phyloP scores from a whole-genome alignment of 2,888 invertebrate genomes.

The Panzeria rudis region DNA sequence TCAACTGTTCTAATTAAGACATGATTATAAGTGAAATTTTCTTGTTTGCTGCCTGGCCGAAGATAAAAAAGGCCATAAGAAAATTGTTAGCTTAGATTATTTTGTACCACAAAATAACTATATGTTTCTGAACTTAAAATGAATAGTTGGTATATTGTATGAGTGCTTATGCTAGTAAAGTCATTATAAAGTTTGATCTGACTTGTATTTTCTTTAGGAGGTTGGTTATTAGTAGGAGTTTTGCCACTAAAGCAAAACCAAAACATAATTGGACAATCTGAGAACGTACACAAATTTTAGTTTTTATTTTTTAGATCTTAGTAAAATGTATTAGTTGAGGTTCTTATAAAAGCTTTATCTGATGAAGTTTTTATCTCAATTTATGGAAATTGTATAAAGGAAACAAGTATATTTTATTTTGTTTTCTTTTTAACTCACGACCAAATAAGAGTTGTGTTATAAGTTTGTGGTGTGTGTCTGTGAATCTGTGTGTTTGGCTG shows the following conservation, averaged over 20 bases:
- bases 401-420: no score
- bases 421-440: no score
- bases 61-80: slow-evolving; percentile 25
- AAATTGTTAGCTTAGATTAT: slow-evolving; percentile 30
- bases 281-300: not conserved
- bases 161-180: not conserved
- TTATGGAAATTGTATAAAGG: no score
- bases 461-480: no score
- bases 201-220: not conserved
- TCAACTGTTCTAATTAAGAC: slow-evolving; percentile 63
- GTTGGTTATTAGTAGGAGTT: not conserved
- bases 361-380: no score
- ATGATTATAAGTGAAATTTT: slow-evolving; percentile 58
- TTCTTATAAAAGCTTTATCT: not conserved
- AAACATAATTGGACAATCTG: slow-evolving; percentile 31
- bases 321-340: slow-evolving; percentile 10
- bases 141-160: not conserved
- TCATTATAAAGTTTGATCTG: slow-evolving; percentile 6
- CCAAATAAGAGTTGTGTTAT: no score
- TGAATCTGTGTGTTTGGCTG: no score
- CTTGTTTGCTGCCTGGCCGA: slow-evolving; percentile 33
- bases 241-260: not conserved
- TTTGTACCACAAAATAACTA: slow-evolving; percentile 28
- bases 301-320: slow-evolving; percentile 11
- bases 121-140: not conserved